Evolutionary conservation across 2,888 invertebrate genomes (phyloP), one percentile per base, ranked within the genome.

Genomic region (Hypomecis punctinalis): DNA sequence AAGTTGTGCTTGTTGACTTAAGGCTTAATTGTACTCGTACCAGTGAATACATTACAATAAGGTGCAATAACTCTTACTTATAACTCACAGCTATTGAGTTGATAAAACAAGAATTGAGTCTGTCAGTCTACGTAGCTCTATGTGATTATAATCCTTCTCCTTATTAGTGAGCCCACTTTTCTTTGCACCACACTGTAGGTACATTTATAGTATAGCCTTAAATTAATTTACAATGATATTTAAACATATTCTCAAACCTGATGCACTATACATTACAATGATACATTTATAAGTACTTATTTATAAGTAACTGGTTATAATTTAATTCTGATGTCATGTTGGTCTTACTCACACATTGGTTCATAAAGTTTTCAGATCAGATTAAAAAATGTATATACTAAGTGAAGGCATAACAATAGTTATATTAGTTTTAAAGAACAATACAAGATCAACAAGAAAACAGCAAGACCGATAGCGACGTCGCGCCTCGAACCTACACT

Each of bases 361-460:
- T 77, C 70, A 72, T 74, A 80, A 67, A 78, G 58, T 67, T 76
- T 71, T 77, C 70, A 74, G 72, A 72, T 79, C 67, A 73, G 73
- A 75, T 75, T 76, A 73, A 72, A 69, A 62, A 67, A 42, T 73
- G 55, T 76, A 64, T 66, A 72, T 54, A 66, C 67, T 73, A 73
- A 45, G 62, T 66, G 67, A 88, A 89, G 85, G 84, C 85, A 85
- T 84, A 84, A 76, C 76, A 83, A 89, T 85, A 85, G 77, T 86
- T 78, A 74, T 78, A 81, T 78, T 81, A 81, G 73, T 79, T 83
- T 65, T 51, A 70, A 60, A 75, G 82, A 87, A 86, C 81, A 85
- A 78, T 84, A 83, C 78, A 83, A 79, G 74, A 81, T 86, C 83
- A 90, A 90, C 89, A 83, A 80, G 83, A 73, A 76, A 80, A 79